These are phyloP conservation scores for Tenualosa ilisha DNA, from an alignment of 2,797 vertebrate genomes.

Conservation along the genomic window DNA sequence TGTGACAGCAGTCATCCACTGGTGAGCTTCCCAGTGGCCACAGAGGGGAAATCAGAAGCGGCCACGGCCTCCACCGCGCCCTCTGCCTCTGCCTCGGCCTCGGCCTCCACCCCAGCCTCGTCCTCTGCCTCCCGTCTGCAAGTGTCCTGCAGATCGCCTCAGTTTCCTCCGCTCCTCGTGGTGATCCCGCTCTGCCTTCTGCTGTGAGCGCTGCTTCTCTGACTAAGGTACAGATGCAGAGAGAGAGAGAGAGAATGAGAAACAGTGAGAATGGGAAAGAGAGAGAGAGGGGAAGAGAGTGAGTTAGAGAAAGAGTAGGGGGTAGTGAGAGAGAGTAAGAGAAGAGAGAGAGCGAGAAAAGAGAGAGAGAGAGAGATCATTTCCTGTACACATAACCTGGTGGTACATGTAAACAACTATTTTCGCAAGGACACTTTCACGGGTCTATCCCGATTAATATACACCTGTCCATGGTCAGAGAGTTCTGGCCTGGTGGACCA, in stretches of 20 bases:
- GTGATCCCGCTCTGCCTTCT: constrained; percentile 86
- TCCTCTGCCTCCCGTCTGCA: constrained; percentile 70
- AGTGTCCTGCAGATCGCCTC: constrained; percentile 84
- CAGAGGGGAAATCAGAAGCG: constrained; percentile 55
- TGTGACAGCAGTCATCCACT: neutral
- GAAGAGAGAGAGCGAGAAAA: neutral
- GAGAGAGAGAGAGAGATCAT: neutral
- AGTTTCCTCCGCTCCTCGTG: constrained; percentile 87
- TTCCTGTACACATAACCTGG: neutral
- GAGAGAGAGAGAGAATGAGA: neutral
- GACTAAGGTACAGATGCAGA: constrained; percentile 68
- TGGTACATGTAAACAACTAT: neutral
- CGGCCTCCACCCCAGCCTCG: constrained; percentile 56
- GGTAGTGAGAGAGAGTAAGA: neutral
- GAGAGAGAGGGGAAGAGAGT: neutral
- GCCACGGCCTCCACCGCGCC: constrained; percentile 38
- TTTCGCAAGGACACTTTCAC: neutral
- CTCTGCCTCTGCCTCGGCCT: constrained; percentile 32
- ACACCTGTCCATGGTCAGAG: too few relatives aligned
- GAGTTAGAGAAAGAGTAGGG: neutral
- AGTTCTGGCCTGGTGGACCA: neutral
- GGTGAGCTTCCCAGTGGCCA: neutral
- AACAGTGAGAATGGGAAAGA: neutral
- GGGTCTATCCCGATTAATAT: neutral
- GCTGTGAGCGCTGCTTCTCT: constrained; percentile 84